Evolutionary conservation across 2,888 invertebrate genomes (phyloP).

Genomic region (Phlogophora meticulosa): DNA sequence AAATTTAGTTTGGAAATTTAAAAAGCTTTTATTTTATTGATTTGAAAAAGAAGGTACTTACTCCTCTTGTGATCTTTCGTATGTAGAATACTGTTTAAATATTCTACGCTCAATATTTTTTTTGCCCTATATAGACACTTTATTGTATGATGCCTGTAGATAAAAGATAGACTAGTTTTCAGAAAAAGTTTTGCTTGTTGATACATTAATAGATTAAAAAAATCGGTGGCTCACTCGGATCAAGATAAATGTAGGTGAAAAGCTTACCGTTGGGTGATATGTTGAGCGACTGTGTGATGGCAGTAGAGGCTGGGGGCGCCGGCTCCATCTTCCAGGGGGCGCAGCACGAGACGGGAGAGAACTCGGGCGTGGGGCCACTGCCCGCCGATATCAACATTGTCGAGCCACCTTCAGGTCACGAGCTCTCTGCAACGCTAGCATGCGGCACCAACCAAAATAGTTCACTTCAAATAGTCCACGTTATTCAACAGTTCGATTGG

Average conservation of each 20-base stretch:
- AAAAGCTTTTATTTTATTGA: neutral
- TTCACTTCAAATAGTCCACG: conserved; percentile 80
- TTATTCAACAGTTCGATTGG: conserved; percentile 63
- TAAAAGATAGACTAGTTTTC: neutral
- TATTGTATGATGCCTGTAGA: neutral
- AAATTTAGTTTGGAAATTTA: too few relatives aligned
- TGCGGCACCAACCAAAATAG: conserved; percentile 79
- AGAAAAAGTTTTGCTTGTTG: neutral
- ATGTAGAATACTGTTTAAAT: too few relatives aligned
- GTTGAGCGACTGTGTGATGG: conserved; percentile 88
- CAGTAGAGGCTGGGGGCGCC: conserved; percentile 89
- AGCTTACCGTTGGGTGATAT: conserved; percentile 91
- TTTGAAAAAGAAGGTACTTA: too few relatives aligned
- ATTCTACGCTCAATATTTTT: neutral
- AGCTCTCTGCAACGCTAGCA: conserved; percentile 77
- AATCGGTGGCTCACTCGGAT: neutral
- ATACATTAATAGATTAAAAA: neutral
- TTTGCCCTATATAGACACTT: neutral
- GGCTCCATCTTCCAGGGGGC: conserved; percentile 93
- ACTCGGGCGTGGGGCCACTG: conserved; percentile 91
- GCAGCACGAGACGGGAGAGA: conserved; percentile 91
- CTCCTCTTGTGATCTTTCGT: too few relatives aligned
- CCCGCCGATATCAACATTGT: conserved; percentile 93
- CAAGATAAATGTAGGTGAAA: neutral
- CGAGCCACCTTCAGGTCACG: conserved; percentile 81